Base-by-base conservation (phyloP, 2,113 vertebrate genomes). In the Syrmaticus mikado region DNA sequence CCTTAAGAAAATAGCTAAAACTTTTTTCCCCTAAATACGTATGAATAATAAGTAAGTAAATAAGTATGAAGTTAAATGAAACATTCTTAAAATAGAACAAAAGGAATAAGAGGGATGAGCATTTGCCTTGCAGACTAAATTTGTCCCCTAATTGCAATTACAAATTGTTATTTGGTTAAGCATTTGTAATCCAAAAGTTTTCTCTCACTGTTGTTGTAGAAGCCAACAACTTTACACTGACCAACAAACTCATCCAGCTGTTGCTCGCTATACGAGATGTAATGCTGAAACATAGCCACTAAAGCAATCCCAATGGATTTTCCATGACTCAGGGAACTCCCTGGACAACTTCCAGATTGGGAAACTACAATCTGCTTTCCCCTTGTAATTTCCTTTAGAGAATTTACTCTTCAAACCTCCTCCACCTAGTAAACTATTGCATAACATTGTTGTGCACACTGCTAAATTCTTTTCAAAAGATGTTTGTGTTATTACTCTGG, bases 241-340 rank as follows among this genome's bases (percentile, higher is more conserved):
- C 32, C 1, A 25, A 85, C 65, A 84, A 87, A 84, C 22, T 84
- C 36, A 8, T 80, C 80, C 94, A 96, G 91, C 92, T 93, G 87
- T 88, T 94, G 53, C 45, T 84, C 65, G 91, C 50, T 82, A 14
- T 77, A 38, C 41, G 72, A 94, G 71, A 80, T 65, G 38, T 52
- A 94, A 93, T 83, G 70, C 74, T 94, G 83, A 96, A 93, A 87
- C 55, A 77, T 55, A 92, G 91, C 79, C 73, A 76, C 77, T 89
- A 82, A 85, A 85, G 79, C 79, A 85, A 90, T 88, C 91, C 85
- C 91, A 81, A 32, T 67, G 95, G 89, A 86, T 87, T 91, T 94
- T 94, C 78, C 68, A 57, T 96, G 91, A 95, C 85, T 95, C 81
- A 46, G 90, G 95, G 88, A 96, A 90, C 92, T 93, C 93, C 60